phyloP scores from a whole-genome alignment of 2,888 invertebrate species.

The Drosophila yooni region DNA sequence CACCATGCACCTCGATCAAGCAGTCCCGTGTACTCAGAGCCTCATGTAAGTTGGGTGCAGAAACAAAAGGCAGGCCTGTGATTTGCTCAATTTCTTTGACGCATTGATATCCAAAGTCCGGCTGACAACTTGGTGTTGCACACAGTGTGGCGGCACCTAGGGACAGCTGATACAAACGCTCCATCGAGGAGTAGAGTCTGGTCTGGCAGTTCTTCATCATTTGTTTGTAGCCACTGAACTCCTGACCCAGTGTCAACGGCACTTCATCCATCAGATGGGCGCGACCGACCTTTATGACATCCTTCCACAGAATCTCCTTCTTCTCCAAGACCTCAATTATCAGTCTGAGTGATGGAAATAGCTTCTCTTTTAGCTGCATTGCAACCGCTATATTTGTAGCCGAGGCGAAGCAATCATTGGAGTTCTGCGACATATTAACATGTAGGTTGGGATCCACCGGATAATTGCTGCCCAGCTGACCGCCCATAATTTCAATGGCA shows the following conservation, averaged over 20 bases:
- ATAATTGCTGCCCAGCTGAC: constrained; percentile 94
- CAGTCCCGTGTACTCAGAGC: constrained; percentile 97
- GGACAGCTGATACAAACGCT: constrained; percentile 94
- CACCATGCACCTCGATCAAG: constrained; percentile 97
- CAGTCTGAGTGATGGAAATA: constrained; percentile 91
- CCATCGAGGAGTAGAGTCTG: constrained; percentile 91
- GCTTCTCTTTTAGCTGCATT: constrained; percentile 91
- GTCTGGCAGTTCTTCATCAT: constrained; percentile 93
- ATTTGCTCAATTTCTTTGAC: constrained; percentile 91
- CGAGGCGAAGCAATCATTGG: constrained; percentile 98
- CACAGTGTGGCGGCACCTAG: constrained; percentile 98
- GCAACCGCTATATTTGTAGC: constrained; percentile 99
- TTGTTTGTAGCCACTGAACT: constrained; percentile 95
- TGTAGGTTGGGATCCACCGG: constrained; percentile 99
- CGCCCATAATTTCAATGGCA: constrained; percentile 94
- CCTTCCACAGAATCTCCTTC: constrained; percentile 93
- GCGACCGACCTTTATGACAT: constrained; percentile 97
- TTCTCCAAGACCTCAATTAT: constrained; percentile 89
- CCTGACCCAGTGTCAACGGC: constrained; percentile 97
- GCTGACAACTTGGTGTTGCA: constrained; percentile 94
- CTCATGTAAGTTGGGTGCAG: constrained; percentile 98
- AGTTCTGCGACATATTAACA: constrained; percentile 98
- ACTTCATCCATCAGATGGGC: constrained; percentile 95
- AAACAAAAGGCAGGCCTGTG: constrained; percentile 95
- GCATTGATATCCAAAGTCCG: constrained; percentile 95